Conservation (phyloP, 2,888 invertebrate species). For the Brassicogethes aeneus region DNA sequence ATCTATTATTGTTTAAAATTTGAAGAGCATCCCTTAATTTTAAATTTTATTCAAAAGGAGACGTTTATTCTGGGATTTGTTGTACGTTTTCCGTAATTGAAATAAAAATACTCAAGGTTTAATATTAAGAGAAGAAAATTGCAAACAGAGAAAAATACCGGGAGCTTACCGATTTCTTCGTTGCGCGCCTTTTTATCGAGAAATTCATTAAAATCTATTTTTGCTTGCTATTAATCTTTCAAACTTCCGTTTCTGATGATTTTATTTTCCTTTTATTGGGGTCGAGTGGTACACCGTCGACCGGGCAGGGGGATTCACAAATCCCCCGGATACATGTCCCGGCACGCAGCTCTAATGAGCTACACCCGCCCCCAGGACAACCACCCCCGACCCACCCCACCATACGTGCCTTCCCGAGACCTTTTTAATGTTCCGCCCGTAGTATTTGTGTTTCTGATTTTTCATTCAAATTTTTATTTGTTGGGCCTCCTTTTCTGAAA, state of each 20-base stretch:
- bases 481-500: too few species aligned
- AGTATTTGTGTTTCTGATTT: too few species aligned
- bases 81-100: conserved; percentile 22
- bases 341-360: conserved; percentile 33
- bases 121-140: conserved; percentile 19
- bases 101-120: conserved; percentile 20
- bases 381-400: too few species aligned
- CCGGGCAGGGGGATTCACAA: conserved; percentile 22
- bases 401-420: too few species aligned
- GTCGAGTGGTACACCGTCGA: conserved; percentile 8
- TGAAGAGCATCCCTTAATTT: conserved; percentile 14
- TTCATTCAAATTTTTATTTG: too few species aligned
- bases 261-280: conserved; percentile 23
- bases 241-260: conserved; percentile 31
- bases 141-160: conserved; percentile 8
- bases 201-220: conserved; percentile 34
- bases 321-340: conserved; percentile 33
- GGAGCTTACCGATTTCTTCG: conserved; percentile 18
- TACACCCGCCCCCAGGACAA: conserved; percentile 6
- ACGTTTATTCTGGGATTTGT: conserved; percentile 21
- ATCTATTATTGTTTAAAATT: background rate
- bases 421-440: too few species aligned
- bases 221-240: conserved; percentile 28
- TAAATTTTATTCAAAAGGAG: conserved; percentile 17
- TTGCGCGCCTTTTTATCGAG: conserved; percentile 19